Conservation (phyloP, 2,888 invertebrate species). For the Aromia moschata region DNA sequence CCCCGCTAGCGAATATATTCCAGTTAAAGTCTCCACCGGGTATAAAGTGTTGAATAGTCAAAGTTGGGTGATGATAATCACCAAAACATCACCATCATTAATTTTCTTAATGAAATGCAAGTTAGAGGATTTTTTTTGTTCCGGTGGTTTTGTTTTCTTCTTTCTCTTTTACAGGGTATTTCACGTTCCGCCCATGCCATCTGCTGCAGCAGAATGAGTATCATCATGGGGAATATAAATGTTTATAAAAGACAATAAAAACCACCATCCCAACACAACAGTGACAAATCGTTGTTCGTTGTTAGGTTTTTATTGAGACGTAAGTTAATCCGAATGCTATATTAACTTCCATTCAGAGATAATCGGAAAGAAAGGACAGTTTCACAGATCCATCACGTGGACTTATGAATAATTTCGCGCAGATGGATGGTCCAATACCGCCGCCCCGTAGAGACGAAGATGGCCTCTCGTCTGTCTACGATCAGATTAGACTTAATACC, state of each 20-base stretch:
- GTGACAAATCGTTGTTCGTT: slow-evolving; percentile 43
- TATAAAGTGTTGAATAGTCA: no score
- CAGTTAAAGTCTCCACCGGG: no score
- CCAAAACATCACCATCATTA: no score
- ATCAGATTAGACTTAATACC: slow-evolving; percentile 58
- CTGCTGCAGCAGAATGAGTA: no score
- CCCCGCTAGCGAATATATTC: no score
- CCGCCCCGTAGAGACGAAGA: slow-evolving; percentile 50
- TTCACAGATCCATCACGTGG: slow-evolving; percentile 34
- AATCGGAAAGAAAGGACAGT: slow-evolving; percentile 33
- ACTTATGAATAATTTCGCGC: slow-evolving; percentile 60
- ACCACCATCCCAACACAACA: slow-evolving; percentile 21
- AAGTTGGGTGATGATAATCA: no score
- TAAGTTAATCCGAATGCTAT: slow-evolving; percentile 42
- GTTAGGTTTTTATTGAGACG: slow-evolving; percentile 43
- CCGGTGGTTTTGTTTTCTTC: no score
- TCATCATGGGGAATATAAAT: background rate
- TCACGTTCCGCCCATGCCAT: no score
- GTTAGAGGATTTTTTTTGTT: no score
- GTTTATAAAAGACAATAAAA: background rate
- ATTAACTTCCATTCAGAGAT: slow-evolving; percentile 38
- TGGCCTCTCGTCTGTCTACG: slow-evolving; percentile 52
- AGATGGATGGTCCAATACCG: slow-evolving; percentile 59
- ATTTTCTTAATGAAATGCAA: no score
- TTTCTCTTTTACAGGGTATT: no score